Evolutionary conservation across 2,797 vertebrate genomes (phyloP), one percentile per base, ranked within the genome.

Genomic region (Coreius guichenoti): DNA sequence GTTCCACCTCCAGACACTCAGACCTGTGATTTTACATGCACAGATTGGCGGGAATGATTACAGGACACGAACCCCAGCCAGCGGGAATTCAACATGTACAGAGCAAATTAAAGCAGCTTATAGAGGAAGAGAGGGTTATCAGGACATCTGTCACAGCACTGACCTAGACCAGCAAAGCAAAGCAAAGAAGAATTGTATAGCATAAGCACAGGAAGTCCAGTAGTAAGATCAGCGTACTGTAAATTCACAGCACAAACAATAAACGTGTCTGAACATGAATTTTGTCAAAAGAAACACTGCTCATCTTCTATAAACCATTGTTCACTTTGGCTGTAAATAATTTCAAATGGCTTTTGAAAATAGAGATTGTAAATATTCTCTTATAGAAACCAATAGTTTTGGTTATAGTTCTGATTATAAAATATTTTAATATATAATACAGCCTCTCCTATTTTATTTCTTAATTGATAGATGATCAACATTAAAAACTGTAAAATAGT

Each of bases 1-100:
- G 8, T 63, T 78, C 39, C 54, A 26, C 43, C 17, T 84, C 36
- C 84, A 86, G 33, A 87, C 85, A 51, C 83, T 78, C 61, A 68
- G 75, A 86, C 16, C 31, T 1, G 58, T 77, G 0, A 0, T 56
- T 51, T 17, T 65, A 84, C 82, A 33, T n/a, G 70, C 79, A 68
- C 89, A 82, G 74, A 87, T 82, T 86, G 85, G 17, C 58, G 63
- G 70, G 81, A 85, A 88, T 69, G 87, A 89, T 91, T 88, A 84
- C 84, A 84, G 82, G 45, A 21, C 78, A 76, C 68, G 29, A 78
- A 88, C 82, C 67, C 81, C 77, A 77, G 31, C 1, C 43, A 72
- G 54, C 39, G 43, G 49, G 80, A 86, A 72, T 76, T 84, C 77
- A 88, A 87, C 88, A 90, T 90, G 29, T 86, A 82, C 68, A 56